A percentile compares a stretch with the other conserved stretches of the same genome.
Conservation (phyloP, 2,113 vertebrate genomes). For the Cyanistes caeruleus region DNA sequence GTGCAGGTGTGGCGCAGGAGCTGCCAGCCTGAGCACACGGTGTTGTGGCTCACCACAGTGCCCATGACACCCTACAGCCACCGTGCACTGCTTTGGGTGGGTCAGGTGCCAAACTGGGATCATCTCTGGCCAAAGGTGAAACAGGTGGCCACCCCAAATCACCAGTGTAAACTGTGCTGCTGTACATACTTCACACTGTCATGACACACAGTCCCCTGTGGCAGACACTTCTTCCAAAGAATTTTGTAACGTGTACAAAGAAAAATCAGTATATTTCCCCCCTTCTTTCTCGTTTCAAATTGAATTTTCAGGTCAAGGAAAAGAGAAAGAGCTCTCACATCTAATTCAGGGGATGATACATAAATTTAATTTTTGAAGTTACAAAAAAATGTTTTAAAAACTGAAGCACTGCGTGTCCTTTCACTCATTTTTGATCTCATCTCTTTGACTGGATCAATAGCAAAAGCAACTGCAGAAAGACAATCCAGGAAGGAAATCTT, state of each 20-base stretch:
- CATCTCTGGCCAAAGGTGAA: not conserved
- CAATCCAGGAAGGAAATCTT: not conserved
- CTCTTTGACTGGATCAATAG: not conserved
- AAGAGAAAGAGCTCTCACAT: not conserved
- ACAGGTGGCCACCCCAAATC: rapidly evolving
- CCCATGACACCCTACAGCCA: not conserved
- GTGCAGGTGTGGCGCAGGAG: not conserved
- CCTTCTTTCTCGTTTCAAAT: not conserved
- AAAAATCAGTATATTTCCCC: not conserved
- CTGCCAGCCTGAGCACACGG: rapidly evolving
- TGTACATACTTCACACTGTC: rapidly evolving
- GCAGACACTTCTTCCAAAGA: not conserved
- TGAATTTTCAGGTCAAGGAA: not conserved
- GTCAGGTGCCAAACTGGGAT: not conserved
- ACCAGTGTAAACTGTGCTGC: not conserved
- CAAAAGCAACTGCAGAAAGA: not conserved
- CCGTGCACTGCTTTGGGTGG: not conserved
- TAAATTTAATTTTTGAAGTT: conserved; percentile 5
- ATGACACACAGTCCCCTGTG: rapidly evolving
- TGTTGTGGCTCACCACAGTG: not conserved
- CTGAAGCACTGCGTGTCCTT: not conserved
- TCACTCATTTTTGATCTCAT: not conserved
- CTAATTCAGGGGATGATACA: not conserved
- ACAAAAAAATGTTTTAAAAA: not conserved
- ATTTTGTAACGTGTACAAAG: not conserved